Conservation (phyloP, 2,797 vertebrate species). For the Alexandromys oeconomus region DNA sequence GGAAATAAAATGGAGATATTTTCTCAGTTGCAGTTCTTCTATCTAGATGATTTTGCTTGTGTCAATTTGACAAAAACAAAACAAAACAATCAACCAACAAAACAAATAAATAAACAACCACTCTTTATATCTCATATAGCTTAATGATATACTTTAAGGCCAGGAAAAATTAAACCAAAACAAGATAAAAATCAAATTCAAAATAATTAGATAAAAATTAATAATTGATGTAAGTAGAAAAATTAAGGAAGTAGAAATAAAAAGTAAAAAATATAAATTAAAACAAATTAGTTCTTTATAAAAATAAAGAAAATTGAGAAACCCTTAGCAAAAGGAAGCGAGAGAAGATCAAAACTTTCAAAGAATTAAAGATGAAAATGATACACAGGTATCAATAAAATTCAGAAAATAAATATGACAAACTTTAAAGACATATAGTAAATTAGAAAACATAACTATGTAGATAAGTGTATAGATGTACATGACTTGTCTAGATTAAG, state of each 20-base stretch:
- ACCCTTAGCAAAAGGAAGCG: not conserved
- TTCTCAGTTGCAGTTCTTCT: not conserved
- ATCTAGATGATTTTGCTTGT: not conserved
- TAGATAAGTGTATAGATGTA: not conserved
- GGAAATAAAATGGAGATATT: not conserved
- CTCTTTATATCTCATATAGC: not conserved
- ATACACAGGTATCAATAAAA: not conserved
- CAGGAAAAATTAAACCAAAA: not conserved
- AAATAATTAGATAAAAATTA: not conserved
- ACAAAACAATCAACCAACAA: not conserved
- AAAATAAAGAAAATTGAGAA: not conserved
- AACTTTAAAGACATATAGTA: not conserved
- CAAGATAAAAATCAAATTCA: not conserved
- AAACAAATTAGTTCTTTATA: not conserved
- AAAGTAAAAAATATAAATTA: not conserved
- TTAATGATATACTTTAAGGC: not conserved
- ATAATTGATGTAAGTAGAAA: not conserved
- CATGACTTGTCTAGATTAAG: not conserved
- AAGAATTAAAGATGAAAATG: not conserved
- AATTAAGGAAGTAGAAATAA: not conserved
- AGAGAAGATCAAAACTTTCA: not conserved
- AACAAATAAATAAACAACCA: not conserved
- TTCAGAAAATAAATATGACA: not conserved
- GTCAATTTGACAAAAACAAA: not conserved
- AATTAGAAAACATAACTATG: not conserved